phyloP scores from a whole-genome alignment of 1,140 invertebrate genomes.

The Plutomurus gul region DNA sequence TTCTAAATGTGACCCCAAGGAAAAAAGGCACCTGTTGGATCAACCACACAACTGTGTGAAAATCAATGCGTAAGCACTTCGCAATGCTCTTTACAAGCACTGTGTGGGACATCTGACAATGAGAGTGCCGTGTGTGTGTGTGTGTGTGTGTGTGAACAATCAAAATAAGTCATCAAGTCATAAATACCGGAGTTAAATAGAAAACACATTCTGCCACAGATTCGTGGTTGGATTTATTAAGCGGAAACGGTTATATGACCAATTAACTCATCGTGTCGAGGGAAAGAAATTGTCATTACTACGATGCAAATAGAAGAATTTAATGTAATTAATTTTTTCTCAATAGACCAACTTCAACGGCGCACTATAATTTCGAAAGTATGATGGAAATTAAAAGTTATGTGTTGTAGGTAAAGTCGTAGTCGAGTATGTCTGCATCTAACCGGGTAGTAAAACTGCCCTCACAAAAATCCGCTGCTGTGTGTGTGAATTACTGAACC shows the following conservation, averaged over 20 bases:
- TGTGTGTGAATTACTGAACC: no score
- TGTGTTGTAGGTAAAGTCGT: no score
- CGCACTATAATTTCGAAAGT: no score
- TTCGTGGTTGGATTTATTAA: neutral
- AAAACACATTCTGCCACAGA: neutral
- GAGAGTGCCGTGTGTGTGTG: neutral
- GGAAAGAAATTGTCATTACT: neutral
- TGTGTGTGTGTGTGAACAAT: neutral
- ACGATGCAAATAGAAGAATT: neutral
- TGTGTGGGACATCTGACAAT: no score
- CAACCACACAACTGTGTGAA: neutral
- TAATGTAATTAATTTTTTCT: no score
- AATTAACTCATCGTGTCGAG: neutral
- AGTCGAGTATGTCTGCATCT: no score
- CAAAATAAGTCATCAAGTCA: neutral
- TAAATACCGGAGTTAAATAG: neutral
- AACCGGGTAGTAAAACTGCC: no score
- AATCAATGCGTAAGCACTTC: neutral
- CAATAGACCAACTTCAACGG: no score
- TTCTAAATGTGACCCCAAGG: neutral
- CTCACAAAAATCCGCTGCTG: no score
- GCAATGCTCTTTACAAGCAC: neutral
- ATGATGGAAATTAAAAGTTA: no score
- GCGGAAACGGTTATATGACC: slow-evolving; percentile 10
- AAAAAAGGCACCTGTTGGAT: neutral